Percentiles rank a stretch among this genome's conserved stretches.
phyloP scores from a whole-genome alignment of 2,888 invertebrate genomes.

The Omphaloscelis lunosa region DNA sequence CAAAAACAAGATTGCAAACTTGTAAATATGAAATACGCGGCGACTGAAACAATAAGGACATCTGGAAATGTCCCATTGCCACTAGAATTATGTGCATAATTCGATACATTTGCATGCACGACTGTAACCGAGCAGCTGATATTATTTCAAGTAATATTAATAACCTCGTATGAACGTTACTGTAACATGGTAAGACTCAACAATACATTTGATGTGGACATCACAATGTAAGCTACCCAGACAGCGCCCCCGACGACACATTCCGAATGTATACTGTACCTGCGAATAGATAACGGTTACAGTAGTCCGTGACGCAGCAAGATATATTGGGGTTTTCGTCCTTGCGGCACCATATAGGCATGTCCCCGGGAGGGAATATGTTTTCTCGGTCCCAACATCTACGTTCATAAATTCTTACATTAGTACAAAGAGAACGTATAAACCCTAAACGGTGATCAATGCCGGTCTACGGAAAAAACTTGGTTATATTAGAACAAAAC shows the following conservation, averaged over 20 bases:
- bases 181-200: conserved; percentile 66
- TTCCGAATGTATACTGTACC: conserved; percentile 83
- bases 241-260: conserved; percentile 79
- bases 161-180: conserved; percentile 64
- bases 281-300: conserved; percentile 90
- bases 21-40: conserved; percentile 43
- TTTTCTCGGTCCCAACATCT: conserved; percentile 92
- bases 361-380: conserved; percentile 91
- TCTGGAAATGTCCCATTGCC: conserved; percentile 32
- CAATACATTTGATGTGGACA: conserved; percentile 80
- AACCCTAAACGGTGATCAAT: conserved; percentile 84
- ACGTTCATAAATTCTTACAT: conserved; percentile 83
- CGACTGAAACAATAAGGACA: conserved; percentile 52
- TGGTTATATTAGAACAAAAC: conserved; percentile 82
- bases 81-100: conserved; percentile 57
- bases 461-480: conserved; percentile 86
- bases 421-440: conserved; percentile 71
- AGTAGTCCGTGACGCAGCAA: conserved; percentile 94
- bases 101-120: conserved; percentile 75
- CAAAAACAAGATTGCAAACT: conserved; percentile 38
- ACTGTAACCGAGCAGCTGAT: conserved; percentile 49
- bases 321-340: conserved; percentile 81
- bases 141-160: conserved; percentile 58
- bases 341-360: conserved; percentile 91
- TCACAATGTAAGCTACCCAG: conserved; percentile 86